Percentiles rank a stretch among this genome's conserved stretches.
phyloP scores from a whole-genome alignment of 2,797 vertebrate genomes.

The Rhabdomys pumilio region DNA sequence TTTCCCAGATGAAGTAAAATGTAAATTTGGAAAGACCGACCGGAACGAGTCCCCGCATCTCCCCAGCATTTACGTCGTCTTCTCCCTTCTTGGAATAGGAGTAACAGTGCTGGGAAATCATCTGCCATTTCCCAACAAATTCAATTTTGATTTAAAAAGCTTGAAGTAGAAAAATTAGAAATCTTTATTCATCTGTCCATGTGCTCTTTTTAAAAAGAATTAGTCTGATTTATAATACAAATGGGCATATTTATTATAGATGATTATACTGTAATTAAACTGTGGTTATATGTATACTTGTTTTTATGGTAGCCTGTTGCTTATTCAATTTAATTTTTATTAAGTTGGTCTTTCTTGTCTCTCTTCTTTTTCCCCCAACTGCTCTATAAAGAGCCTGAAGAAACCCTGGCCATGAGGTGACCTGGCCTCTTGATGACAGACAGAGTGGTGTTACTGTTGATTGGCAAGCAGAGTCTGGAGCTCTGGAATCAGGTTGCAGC shows the following conservation, averaged over 20 bases:
- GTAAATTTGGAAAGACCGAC: conserved; percentile 65
- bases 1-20: conserved; percentile 51
- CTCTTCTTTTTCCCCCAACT: background rate
- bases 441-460: conserved; percentile 62
- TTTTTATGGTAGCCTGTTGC: conserved; percentile 61
- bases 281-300: conserved; percentile 34
- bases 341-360: background rate
- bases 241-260: conserved; percentile 48
- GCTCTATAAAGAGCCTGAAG: background rate
- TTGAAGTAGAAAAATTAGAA: conserved; percentile 50
- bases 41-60: conserved; percentile 55
- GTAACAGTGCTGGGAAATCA: conserved; percentile 61
- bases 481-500: background rate
- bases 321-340: conserved; percentile 60
- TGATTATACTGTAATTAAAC: conserved; percentile 48
- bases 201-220: conserved; percentile 29
- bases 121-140: conserved; percentile 54
- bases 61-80: conserved; percentile 34
- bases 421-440: background rate
- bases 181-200: conserved; percentile 38
- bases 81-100: conserved; percentile 58
- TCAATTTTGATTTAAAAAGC: conserved; percentile 59
- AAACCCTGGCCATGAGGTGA: background rate
- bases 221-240: conserved; percentile 57
- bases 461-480: conserved; percentile 61